These are phyloP conservation scores for Lamellibrachia luymesi DNA, from an alignment of 1,140 invertebrate genomes.

Conservation along the genomic window DNA sequence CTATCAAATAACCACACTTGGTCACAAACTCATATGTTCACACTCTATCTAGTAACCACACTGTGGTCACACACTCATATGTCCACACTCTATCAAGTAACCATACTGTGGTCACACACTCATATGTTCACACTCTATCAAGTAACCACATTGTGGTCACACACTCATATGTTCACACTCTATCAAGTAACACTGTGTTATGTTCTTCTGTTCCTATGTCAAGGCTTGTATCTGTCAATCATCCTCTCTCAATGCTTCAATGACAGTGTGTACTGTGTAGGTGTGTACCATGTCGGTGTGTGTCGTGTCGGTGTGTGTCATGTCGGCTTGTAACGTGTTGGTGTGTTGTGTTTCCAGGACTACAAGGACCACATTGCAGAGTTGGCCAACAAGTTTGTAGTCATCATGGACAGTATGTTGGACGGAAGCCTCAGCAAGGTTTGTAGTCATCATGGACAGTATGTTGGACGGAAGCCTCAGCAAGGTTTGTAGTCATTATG, in stretches of 20 bases:
- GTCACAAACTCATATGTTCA: background rate
- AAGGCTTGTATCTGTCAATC: background rate
- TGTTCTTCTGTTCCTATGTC: background rate
- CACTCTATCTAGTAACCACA: background rate
- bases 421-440: slow-evolving; percentile 54
- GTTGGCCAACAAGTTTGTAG: slow-evolving; percentile 85
- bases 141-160: background rate
- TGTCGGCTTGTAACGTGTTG: background rate
- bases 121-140: background rate
- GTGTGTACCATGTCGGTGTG: background rate
- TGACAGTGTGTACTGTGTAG: background rate
- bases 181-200: too few relatives aligned
- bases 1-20: too few relatives aligned
- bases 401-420: slow-evolving; percentile 82
- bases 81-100: background rate
- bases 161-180: background rate
- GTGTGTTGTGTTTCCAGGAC: slow-evolving; percentile 65
- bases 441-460: background rate
- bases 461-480: background rate
- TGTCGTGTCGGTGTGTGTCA: background rate
- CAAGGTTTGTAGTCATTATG: too few relatives aligned
- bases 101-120: background rate
- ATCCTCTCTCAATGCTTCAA: background rate
- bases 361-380: slow-evolving; percentile 86
- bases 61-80: background rate